Conservation (phyloP, 2,888 invertebrate species). For the Hipparchia semele region DNA sequence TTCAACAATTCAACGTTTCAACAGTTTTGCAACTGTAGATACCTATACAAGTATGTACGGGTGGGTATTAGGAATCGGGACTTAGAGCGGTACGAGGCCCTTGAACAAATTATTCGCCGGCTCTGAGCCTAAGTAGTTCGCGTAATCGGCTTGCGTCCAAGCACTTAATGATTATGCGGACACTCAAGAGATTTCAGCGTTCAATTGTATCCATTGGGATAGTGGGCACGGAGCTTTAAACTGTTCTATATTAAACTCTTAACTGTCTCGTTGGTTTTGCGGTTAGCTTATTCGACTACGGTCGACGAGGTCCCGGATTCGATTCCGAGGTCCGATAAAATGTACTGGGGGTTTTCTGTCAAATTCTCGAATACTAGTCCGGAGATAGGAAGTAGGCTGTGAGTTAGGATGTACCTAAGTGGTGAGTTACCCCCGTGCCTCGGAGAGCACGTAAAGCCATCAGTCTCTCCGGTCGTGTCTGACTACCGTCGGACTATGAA, state of each 20-base stretch:
- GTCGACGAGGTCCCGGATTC: too few species aligned
- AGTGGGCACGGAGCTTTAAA: not conserved
- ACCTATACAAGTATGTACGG: not conserved
- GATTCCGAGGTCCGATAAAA: not conserved
- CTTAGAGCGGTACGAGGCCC: not conserved
- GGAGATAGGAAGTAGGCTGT: too few species aligned
- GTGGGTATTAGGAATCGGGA: not conserved
- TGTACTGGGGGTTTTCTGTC: not conserved
- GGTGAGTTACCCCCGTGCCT: too few species aligned
- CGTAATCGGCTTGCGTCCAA: constrained; percentile 27
- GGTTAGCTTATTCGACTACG: too few species aligned
- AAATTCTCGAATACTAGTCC: not conserved
- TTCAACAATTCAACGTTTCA: too few species aligned
- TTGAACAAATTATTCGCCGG: not conserved
- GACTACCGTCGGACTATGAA: too few species aligned
- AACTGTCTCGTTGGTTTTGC: too few species aligned
- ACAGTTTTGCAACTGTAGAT: too few species aligned
- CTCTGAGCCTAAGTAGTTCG: constrained; percentile 19
- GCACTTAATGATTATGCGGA: constrained; percentile 24
- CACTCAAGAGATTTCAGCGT: constrained; percentile 27
- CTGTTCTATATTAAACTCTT: constrained; percentile 5
- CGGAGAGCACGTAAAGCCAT: too few species aligned
- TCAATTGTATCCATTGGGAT: constrained; percentile 14
- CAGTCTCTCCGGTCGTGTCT: too few species aligned
- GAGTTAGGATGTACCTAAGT: too few species aligned